Conservation (phyloP, 1,140 invertebrate genomes). For the Drosophila equinoxialis region DNA sequence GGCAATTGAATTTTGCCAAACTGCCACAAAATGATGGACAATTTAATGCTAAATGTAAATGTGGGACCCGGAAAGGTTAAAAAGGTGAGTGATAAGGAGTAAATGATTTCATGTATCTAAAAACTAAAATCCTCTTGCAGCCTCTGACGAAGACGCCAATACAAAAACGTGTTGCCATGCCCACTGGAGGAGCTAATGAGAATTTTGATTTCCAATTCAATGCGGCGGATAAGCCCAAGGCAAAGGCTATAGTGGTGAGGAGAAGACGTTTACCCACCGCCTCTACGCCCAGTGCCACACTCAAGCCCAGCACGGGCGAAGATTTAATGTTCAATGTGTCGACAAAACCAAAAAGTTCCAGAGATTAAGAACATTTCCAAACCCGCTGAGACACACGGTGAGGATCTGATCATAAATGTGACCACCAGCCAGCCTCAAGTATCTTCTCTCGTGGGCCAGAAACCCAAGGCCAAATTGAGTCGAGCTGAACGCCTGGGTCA, state of each 20-base stretch:
- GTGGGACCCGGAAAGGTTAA: constrained; percentile 3
- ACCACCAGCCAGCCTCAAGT: background rate
- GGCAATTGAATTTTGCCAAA: background rate
- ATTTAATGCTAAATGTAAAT: constrained; percentile 55
- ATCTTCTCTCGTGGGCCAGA: background rate
- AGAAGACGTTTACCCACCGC: constrained; percentile 21
- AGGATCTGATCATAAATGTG: constrained; percentile 7
- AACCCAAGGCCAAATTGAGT: constrained; percentile 38
- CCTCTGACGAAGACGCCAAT: background rate
- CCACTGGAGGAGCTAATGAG: background rate
- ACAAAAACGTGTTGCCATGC: constrained; percentile 40
- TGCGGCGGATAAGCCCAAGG: constrained; percentile 57
- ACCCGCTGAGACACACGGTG: background rate
- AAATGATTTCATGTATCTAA: background rate
- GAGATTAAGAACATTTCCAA: background rate
- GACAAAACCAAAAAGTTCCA: background rate
- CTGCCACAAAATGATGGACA: constrained; percentile 41
- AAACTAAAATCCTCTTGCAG: too few species aligned
- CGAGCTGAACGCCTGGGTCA: constrained; percentile 38
- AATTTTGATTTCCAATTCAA: constrained; percentile 66
- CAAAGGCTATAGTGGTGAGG: constrained; percentile 69
- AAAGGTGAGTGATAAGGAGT: background rate
- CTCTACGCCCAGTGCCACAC: background rate
- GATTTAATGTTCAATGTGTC: constrained; percentile 67
- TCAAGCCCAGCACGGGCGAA: background rate